Percentiles rank a stretch among this genome's conserved stretches.
phyloP scores from a whole-genome alignment of 2,113 vertebrate genomes.

The Phainopepla nitens region DNA sequence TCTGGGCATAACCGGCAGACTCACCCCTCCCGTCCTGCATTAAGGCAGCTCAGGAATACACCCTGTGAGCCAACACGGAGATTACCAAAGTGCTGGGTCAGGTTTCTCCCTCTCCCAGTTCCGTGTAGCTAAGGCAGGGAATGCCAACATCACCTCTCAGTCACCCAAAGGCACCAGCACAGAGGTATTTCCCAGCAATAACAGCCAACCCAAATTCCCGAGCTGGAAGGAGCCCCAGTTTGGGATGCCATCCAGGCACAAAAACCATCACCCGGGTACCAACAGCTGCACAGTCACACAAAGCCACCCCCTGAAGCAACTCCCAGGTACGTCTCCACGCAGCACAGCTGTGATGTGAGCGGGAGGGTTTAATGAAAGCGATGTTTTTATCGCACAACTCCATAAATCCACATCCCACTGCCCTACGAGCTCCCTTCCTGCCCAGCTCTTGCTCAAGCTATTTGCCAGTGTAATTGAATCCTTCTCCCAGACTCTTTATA shows the following conservation, averaged over 20 bases:
- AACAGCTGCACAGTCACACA: fast-evolving
- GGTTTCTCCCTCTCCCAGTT: neutral
- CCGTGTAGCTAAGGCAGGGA: neutral
- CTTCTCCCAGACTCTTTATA: conserved; percentile 81
- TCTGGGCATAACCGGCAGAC: neutral
- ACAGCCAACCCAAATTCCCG: fast-evolving
- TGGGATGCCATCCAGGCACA: fast-evolving
- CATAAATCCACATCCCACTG: conserved; percentile 69
- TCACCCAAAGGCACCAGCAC: neutral
- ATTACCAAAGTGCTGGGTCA: neutral
- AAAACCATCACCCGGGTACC: fast-evolving
- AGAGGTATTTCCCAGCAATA: fast-evolving
- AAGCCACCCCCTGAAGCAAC: fast-evolving
- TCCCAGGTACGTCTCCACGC: fast-evolving
- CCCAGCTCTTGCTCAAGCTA: conserved; percentile 48
- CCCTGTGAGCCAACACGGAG: neutral
- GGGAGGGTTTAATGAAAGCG: conserved; percentile 17
- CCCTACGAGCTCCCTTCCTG: conserved; percentile 29
- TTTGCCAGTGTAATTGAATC: conserved; percentile 81
- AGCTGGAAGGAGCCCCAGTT: fast-evolving
- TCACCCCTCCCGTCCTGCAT: neutral
- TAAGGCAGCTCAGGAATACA: neutral
- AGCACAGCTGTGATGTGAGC: neutral
- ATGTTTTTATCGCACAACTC: conserved; percentile 76
- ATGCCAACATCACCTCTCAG: fast-evolving